phyloP scores from a whole-genome alignment of 1,140 invertebrate genomes.

The Lepidurus apus region DNA sequence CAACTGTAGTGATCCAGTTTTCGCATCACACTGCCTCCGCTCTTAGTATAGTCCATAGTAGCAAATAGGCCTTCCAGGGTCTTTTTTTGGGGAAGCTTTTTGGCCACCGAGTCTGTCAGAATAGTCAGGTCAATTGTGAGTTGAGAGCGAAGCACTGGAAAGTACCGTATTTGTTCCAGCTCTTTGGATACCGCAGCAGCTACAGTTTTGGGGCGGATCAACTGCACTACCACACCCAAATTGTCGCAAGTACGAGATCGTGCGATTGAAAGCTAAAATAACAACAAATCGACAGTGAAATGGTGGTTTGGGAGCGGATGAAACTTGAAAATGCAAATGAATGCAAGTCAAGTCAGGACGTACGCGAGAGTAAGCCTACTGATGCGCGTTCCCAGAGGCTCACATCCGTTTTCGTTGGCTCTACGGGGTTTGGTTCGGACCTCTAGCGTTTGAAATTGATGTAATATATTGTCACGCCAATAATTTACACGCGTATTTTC shows the following conservation, averaged over 20 bases:
- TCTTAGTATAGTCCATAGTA: not conserved
- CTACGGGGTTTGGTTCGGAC: no score
- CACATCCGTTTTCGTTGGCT: no score
- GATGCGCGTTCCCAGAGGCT: no score
- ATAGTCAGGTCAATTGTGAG: not conserved
- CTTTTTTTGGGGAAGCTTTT: constrained; percentile 10
- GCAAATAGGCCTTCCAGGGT: constrained; percentile 25
- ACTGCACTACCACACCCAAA: not conserved
- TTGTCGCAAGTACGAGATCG: not conserved
- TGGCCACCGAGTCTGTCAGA: constrained; percentile 26
- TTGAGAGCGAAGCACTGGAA: not conserved
- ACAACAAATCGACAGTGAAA: no score
- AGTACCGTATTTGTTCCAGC: not conserved
- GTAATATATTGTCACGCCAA: no score
- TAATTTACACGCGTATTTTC: no score
- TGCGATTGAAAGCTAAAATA: no score
- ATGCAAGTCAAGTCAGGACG: no score
- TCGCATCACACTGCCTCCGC: constrained; percentile 47
- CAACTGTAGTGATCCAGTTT: constrained; percentile 47
- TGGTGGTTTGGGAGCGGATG: no score
- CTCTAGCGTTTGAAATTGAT: no score
- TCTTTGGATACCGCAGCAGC: not conserved
- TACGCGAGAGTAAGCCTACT: no score
- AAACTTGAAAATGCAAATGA: no score
- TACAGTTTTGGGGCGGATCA: not conserved